phyloP scores from a whole-genome alignment of 2,888 invertebrate genomes.

The Dascillus cervinus region DNA sequence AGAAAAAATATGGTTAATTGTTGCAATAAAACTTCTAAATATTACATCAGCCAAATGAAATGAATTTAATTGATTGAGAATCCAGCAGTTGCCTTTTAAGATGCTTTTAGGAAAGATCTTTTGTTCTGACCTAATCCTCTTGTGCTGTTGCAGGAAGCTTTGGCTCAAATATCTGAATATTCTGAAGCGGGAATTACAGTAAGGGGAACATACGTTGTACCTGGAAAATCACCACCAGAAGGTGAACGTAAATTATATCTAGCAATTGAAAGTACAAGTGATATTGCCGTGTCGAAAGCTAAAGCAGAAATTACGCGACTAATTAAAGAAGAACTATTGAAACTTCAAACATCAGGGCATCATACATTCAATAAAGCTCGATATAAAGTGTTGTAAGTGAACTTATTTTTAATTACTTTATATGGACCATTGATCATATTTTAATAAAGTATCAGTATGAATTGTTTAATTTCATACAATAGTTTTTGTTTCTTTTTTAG shows the following conservation, averaged over 20 bases:
- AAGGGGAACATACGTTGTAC: conserved; percentile 89
- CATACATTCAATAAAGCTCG: conserved; percentile 85
- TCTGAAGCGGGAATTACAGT: conserved; percentile 99
- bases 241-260: conserved; percentile 94
- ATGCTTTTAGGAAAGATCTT: background rate
- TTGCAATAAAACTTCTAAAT: conserved; percentile 6
- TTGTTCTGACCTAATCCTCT: conserved; percentile 2
- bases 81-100: background rate
- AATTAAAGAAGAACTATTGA: conserved; percentile 95
- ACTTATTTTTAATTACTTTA: conserved; percentile 3
- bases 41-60: conserved; percentile 12
- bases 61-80: conserved; percentile 1
- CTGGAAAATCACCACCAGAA: conserved; percentile 83
- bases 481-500: no score
- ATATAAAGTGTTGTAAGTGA: conserved; percentile 78
- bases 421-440: conserved; percentile 44
- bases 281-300: conserved; percentile 91
- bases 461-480: no score
- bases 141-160: conserved; percentile 66
- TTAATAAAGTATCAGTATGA: conserved; percentile 3
- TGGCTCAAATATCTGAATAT: conserved; percentile 97
- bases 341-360: conserved; percentile 79
- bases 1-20: no score
- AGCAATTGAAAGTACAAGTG: conserved; percentile 97
- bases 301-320: conserved; percentile 95